Percentiles rank a stretch among this genome's conserved stretches.
Evolutionary conservation across 2,113 vertebrate genomes (phyloP).

Genomic region (Conger conger): DNA sequence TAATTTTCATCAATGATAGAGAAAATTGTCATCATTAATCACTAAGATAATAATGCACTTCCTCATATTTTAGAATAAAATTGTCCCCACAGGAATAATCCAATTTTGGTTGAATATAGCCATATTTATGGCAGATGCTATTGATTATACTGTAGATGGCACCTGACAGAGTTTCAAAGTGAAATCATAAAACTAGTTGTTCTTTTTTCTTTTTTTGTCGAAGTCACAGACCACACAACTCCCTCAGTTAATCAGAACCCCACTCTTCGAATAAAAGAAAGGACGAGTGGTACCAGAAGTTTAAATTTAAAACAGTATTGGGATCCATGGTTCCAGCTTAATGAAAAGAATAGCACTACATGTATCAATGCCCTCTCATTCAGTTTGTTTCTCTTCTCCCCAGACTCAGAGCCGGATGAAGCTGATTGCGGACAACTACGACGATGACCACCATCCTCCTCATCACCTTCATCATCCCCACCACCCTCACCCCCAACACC

Average conservation of each 20-base stretch:
- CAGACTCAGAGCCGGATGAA: constrained; percentile 99
- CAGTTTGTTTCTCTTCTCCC: constrained; percentile 40
- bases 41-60: background rate
- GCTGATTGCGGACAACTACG: constrained; percentile 93
- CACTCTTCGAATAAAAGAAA: background rate
- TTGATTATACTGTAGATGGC: background rate
- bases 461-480: constrained; percentile 83
- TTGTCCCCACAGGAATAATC: background rate
- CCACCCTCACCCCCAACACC: constrained; percentile 82
- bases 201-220: too few species aligned
- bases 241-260: background rate
- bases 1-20: background rate
- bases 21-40: background rate
- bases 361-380: background rate
- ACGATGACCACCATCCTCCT: constrained; percentile 90
- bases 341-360: background rate
- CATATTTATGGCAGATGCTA: background rate
- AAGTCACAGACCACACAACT: too few species aligned
- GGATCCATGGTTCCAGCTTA: background rate
- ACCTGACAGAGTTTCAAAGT: background rate
- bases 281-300: too few species aligned
- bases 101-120: background rate
- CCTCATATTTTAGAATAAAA: background rate
- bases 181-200: too few species aligned
- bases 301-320: too few species aligned